A percentile compares a stretch with the other conserved stretches of the same genome.
These are phyloP conservation scores for Pangasius krempfi DNA, from an alignment of 2,797 vertebrate species.

Conservation along the genomic window DNA sequence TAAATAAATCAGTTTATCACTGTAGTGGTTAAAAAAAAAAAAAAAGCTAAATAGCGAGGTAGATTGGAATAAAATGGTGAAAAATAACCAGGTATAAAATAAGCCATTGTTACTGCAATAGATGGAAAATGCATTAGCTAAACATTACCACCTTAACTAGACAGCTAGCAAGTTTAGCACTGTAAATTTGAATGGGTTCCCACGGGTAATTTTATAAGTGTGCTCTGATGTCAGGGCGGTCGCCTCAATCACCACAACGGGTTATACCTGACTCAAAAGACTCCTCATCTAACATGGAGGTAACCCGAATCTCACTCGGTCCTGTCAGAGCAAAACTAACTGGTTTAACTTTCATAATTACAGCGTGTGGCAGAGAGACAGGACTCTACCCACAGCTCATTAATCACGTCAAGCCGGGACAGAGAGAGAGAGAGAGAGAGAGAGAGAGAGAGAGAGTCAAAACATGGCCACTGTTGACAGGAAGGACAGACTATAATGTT, in stretches of 20 bases:
- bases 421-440: slow-evolving; percentile 51
- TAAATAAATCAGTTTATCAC: background rate
- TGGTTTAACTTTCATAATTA: slow-evolving; percentile 16
- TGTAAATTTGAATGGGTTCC: background rate
- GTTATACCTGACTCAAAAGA: slow-evolving; percentile 13
- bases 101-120: background rate
- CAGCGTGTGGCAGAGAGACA: background rate
- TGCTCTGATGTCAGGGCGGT: background rate
- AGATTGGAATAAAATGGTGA: background rate
- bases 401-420: background rate
- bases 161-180: background rate
- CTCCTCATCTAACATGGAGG: background rate
- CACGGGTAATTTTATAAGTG: background rate
- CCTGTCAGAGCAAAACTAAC: slow-evolving; percentile 18
- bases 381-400: background rate
- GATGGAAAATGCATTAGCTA: background rate
- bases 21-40: background rate
- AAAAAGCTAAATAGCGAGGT: background rate
- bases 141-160: background rate
- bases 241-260: background rate
- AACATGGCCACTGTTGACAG: background rate
- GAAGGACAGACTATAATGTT: slow-evolving; percentile 1
- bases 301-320: background rate
- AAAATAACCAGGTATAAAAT: background rate
- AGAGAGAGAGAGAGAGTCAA: background rate